Evolutionary conservation across 1,140 invertebrate genomes (phyloP), one percentile per base, ranked within the genome.

Genomic region (Drosophila malerkotliana): DNA sequence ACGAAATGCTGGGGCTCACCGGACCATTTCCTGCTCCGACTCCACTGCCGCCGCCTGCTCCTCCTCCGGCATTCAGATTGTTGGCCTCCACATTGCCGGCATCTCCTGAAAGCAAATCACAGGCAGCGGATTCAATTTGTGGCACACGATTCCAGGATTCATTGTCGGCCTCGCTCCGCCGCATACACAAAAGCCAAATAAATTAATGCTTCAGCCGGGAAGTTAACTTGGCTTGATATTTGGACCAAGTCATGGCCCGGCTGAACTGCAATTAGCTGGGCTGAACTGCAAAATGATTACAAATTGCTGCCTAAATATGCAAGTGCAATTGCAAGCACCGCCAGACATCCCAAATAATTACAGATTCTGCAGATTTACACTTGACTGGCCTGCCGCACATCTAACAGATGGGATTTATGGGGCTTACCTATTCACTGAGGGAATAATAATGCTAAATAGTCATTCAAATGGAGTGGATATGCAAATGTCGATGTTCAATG

Each of bases 1-100:
- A 92, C 32, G 91, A 91, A 44, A 92, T 72, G 51, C 84, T 90
- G 21, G 91, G 91, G 71, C 91, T 91, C 10, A 76, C 59, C 12
- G 71, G 45, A 45, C 72, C 82, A 34, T 61, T 75, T 18, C 74
- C 90, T 15, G 77, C 44, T 6, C 71, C 71, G 48, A 72, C 64
- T 4, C 28, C 41, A 18, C 53, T 39, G 5, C 71, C 71, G 44
- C 68, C 64, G 2, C 21, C 34, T 21, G 53, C 76, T 8, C 37
- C 66, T 9, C 76, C 79, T 1, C 68, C 61, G 21, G 67, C 45
- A 26, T 26, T 75, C 15, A 69, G 71, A 87, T 85, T 89, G 77
- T 68, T 88, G 28, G 79, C 82, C 54, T 85, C 81, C 60, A 81
- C 32, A 34, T 84, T 84, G 73, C 54, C 51, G 15, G 82, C 73